Base-by-base conservation (phyloP, 2,113 vertebrate species). In the Pantherophis guttatus region DNA sequence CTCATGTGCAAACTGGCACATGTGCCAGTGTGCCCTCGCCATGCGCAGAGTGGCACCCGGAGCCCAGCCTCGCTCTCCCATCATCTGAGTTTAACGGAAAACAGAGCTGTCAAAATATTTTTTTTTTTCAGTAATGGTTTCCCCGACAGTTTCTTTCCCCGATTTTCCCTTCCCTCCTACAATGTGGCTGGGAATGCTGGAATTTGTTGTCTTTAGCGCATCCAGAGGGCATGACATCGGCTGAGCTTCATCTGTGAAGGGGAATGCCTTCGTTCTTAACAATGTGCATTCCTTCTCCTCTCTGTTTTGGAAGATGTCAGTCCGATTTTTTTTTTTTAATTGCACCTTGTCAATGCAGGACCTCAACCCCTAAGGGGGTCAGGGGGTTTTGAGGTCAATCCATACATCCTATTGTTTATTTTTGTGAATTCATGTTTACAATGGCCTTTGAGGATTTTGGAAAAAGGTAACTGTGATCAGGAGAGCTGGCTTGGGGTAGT, bases 31-130 rank as follows among this genome's bases (percentile, higher is more conserved):
- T n/a, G 70, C 70, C 29, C 26, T 23, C 8, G 5, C 44, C 21
- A 24, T 11, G 85, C 3, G 4, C 19, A 1, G 44, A 2, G 1
- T 1, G 7, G 39, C 39, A 10, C n/a, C 48, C 7, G 17, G 0
- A 85, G 33, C 81, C 8, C 9, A 11, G 8, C 6, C 44, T 86
- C 7, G 33, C 62, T 4, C 10, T 4, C 62, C 26, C 62, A 29
- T 2, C 65, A 33, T 8, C 13, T 5, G 0, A 2, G n/a, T 75
- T n/a, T 2, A 26, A 86, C 4, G 1, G 39, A 24, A 8, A 21
- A 86, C 0, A 10, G 1, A 86, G 39, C 48, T 24, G 21, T 86
- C 39, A 50, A 48, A 50, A 26, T 50, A 12, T 50, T 24, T 50
- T 44, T 44, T 44, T 44, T 24, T 26, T 50, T 4, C 44, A 24